phyloP scores from a whole-genome alignment of 2,797 vertebrate species.

The Sebastes kiyomatsui region DNA sequence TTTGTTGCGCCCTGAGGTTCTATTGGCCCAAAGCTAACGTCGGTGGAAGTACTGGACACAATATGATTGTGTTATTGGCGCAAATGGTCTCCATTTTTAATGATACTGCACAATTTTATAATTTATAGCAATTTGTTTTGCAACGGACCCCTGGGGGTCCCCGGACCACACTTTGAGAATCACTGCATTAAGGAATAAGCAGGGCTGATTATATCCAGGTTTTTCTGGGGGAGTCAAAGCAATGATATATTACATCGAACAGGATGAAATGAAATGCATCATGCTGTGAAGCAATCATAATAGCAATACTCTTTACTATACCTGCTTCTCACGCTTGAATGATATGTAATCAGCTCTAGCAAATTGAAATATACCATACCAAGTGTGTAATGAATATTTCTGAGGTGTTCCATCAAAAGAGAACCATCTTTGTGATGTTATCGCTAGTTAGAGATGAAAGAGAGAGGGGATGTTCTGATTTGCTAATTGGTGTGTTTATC shows the following conservation, averaged over 20 bases:
- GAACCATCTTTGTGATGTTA: constrained; percentile 44
- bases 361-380: constrained; percentile 32
- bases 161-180: background rate
- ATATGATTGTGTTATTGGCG: too few relatives aligned
- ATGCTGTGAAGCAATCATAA: constrained; percentile 19
- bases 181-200: constrained; percentile 22
- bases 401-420: constrained; percentile 37
- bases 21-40: too few relatives aligned
- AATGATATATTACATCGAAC: constrained; percentile 3
- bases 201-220: constrained; percentile 2
- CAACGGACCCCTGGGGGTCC: background rate
- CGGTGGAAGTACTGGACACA: too few relatives aligned
- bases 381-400: constrained; percentile 37
- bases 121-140: background rate
- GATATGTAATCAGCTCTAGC: constrained; percentile 27
- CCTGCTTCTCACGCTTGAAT: constrained; percentile 21
- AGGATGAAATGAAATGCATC: constrained; percentile 26
- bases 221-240: background rate
- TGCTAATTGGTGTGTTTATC: constrained; percentile 57
- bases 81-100: too few relatives aligned
- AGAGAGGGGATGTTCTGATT: constrained; percentile 25
- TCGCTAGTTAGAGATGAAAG: constrained; percentile 47
- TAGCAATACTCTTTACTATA: background rate
- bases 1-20: too few relatives aligned
- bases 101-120: too few relatives aligned